These are phyloP conservation scores for Spondyliosoma cantharus DNA, from an alignment of 2,797 vertebrate species.

Conservation along the genomic window DNA sequence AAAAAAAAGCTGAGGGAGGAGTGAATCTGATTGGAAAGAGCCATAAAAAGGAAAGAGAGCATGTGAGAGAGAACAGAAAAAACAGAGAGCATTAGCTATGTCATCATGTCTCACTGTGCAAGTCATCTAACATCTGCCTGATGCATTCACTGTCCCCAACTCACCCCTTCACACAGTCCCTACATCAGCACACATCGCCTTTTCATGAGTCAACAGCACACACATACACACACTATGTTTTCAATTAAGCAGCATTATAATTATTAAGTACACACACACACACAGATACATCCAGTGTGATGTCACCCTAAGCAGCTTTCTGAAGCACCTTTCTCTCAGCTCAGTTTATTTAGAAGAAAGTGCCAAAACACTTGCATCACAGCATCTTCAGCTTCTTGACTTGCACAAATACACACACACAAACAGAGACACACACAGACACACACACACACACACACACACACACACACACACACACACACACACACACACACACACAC, in stretches of 20 bases:
- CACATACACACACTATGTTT: slow-evolving; percentile 20
- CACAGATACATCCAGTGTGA: slow-evolving; percentile 12
- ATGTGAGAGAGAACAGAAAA: slow-evolving; percentile 20
- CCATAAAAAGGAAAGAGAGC: not conserved
- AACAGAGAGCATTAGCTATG: slow-evolving; percentile 30
- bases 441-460: too few species aligned
- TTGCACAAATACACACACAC: not conserved
- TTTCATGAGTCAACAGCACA: slow-evolving; percentile 34
- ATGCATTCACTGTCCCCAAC: slow-evolving; percentile 56
- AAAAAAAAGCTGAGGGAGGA: slow-evolving; percentile 8
- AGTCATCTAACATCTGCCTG: slow-evolving; percentile 68
- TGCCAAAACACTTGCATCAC: slow-evolving; percentile 48
- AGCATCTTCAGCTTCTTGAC: slow-evolving; percentile 18
- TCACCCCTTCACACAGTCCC: slow-evolving; percentile 34
- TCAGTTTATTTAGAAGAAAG: slow-evolving; percentile 51
- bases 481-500: not conserved
- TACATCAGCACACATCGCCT: slow-evolving; percentile 12
- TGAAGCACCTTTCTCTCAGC: slow-evolving; percentile 30
- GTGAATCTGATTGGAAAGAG: slow-evolving; percentile 26
- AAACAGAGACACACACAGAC: not conserved
- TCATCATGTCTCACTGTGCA: slow-evolving; percentile 55
- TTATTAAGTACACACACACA: slow-evolving; percentile 34
- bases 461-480: not conserved
- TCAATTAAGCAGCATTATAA: slow-evolving; percentile 41
- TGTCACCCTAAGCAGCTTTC: slow-evolving; percentile 11